phyloP scores from a whole-genome alignment of 1,140 invertebrate species.

The Drosophila albomicans region DNA sequence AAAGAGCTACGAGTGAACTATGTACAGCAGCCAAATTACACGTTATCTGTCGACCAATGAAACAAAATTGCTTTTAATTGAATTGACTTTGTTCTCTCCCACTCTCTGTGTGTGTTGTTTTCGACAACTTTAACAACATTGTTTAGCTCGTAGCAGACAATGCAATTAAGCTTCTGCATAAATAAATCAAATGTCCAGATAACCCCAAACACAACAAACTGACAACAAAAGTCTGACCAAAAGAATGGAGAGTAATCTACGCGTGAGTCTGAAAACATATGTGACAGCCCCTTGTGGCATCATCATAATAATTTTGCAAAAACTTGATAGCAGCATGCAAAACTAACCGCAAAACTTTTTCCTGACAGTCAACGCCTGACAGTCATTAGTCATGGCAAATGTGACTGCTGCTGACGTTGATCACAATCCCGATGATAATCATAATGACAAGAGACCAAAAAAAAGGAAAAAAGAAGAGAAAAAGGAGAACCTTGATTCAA shows the following conservation, averaged over 20 bases:
- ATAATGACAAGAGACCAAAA: slow-evolving; percentile 38
- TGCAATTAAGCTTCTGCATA: slow-evolving; percentile 40
- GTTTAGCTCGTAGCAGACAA: slow-evolving; percentile 17
- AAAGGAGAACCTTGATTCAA: slow-evolving; percentile 42
- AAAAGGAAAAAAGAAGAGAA: slow-evolving; percentile 13
- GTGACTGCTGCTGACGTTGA: slow-evolving; percentile 47
- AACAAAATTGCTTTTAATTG: slow-evolving; percentile 56
- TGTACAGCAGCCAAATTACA: slow-evolving; percentile 14
- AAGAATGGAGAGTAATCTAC: slow-evolving; percentile 16
- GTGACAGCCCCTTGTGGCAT: slow-evolving; percentile 17
- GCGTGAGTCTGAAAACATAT: slow-evolving; percentile 25
- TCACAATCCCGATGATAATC: slow-evolving; percentile 63
- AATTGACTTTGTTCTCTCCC: slow-evolving; percentile 38
- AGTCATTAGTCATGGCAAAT: slow-evolving; percentile 76
- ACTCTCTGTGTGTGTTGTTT: neutral
- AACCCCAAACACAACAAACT: neutral
- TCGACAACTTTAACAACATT: slow-evolving; percentile 39
- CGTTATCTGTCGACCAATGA: slow-evolving; percentile 26
- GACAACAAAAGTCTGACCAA: slow-evolving; percentile 13
- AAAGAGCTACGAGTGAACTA: neutral
- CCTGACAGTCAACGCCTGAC: slow-evolving; percentile 59
- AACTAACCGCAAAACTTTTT: slow-evolving; percentile 39
- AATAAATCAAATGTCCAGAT: slow-evolving; percentile 32
- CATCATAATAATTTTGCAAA: slow-evolving; percentile 30
- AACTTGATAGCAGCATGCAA: slow-evolving; percentile 33